Percentiles rank a stretch among this genome's conserved stretches.
phyloP scores from a whole-genome alignment of 2,797 vertebrate genomes.

The Pampus argenteus region DNA sequence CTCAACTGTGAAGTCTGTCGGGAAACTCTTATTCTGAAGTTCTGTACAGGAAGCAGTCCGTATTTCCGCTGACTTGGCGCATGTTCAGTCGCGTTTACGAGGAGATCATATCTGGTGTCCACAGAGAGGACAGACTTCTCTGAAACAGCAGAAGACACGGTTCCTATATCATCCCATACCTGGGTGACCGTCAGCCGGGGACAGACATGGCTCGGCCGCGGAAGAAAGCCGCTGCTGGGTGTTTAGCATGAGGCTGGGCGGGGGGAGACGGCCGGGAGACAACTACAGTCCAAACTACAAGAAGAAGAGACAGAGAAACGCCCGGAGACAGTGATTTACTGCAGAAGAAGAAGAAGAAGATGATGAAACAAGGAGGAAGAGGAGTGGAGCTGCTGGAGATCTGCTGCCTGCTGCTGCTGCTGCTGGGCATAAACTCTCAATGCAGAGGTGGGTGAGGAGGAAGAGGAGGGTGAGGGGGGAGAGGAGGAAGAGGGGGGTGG shows the following conservation, averaged over 20 bases:
- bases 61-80: not conserved
- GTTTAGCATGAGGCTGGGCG: slow-evolving; percentile 50
- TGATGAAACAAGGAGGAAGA: slow-evolving; percentile 38
- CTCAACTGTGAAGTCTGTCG: too few species aligned
- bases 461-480: not conserved
- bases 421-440: slow-evolving; percentile 41
- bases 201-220: slow-evolving; percentile 53
- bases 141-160: too few species aligned
- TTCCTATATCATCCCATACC: too few species aligned
- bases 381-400: slow-evolving; percentile 53
- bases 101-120: not conserved
- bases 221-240: slow-evolving; percentile 32
- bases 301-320: not conserved
- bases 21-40: slow-evolving; percentile 46
- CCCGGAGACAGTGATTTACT: slow-evolving; percentile 21
- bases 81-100: slow-evolving; percentile 1
- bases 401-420: slow-evolving; percentile 56
- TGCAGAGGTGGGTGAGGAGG: slow-evolving; percentile 52
- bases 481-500: too few species aligned
- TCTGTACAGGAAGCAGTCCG: rapidly evolving
- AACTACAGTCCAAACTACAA: not conserved
- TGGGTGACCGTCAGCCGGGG: slow-evolving; percentile 5
- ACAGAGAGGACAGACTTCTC: slow-evolving; percentile 15
- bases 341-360: slow-evolving; percentile 7
- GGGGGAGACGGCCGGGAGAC: slow-evolving; percentile 32